Conservation (phyloP, 1,140 invertebrate species). For the Cyphomyrmex costatus region DNA sequence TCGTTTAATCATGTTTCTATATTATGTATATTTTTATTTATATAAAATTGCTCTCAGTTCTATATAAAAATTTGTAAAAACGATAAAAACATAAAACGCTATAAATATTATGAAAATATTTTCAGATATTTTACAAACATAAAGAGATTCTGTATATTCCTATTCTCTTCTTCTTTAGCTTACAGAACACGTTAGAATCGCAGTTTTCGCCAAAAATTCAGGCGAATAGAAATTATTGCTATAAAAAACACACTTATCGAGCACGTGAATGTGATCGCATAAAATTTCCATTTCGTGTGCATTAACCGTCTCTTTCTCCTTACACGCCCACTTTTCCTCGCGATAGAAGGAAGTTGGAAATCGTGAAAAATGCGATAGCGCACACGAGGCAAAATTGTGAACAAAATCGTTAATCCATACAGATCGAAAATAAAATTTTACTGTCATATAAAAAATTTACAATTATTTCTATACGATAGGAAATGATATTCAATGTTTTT, state of each 20-base stretch:
- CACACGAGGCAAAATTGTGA: slow-evolving; percentile 25
- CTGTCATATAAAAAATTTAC: slow-evolving; percentile 1
- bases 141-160: background rate
- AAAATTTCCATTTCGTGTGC: slow-evolving; percentile 54
- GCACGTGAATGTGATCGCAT: slow-evolving; percentile 28
- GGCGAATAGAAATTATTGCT: slow-evolving; percentile 51
- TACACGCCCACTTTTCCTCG: slow-evolving; percentile 41
- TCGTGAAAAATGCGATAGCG: slow-evolving; percentile 45
- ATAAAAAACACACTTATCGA: slow-evolving; percentile 29
- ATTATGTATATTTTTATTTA: background rate
- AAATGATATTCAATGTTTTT: background rate
- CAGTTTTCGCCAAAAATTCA: slow-evolving; percentile 14
- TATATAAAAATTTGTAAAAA: background rate
- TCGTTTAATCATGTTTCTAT: background rate
- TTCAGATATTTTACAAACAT: background rate
- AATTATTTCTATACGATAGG: slow-evolving; percentile 6
- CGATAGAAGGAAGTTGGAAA: slow-evolving; percentile 39
- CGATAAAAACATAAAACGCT: background rate
- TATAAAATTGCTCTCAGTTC: background rate
- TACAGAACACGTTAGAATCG: background rate
- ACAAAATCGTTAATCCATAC: slow-evolving; percentile 52
- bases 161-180: background rate
- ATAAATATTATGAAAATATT: background rate
- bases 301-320: slow-evolving; percentile 61
- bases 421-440: slow-evolving; percentile 41